Percentiles rank a stretch among this genome's conserved stretches.
Conservation (phyloP, 2,888 invertebrate genomes). For the Patella depressa region DNA sequence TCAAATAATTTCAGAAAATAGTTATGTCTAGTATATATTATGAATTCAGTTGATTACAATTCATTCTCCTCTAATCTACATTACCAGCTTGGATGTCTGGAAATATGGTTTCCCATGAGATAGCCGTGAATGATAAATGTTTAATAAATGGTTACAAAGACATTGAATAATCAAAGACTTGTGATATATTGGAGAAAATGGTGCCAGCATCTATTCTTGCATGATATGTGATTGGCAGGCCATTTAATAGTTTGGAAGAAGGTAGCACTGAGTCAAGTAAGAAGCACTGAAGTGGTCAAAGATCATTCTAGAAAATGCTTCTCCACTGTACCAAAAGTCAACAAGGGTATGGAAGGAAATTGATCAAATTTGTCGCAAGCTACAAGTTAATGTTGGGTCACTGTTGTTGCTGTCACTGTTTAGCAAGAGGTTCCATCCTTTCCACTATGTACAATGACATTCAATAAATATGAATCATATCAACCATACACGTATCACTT, state of each 20-base stretch:
- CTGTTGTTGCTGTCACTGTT: too few relatives aligned
- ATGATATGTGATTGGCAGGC: not conserved
- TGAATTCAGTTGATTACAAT: too few relatives aligned
- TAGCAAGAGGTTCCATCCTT: too few relatives aligned
- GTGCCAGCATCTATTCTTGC: conserved; percentile 1
- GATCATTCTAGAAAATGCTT: not conserved
- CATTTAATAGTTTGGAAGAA: not conserved
- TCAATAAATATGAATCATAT: too few relatives aligned
- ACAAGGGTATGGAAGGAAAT: not conserved
- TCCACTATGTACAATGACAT: too few relatives aligned
- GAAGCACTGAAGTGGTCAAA: not conserved
- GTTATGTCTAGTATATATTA: too few relatives aligned
- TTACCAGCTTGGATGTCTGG: too few relatives aligned
- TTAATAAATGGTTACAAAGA: not conserved
- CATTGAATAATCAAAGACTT: not conserved
- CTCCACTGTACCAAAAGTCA: not conserved
- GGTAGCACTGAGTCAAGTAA: not conserved
- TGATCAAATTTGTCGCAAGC: not conserved
- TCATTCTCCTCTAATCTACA: too few relatives aligned
- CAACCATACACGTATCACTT: too few relatives aligned
- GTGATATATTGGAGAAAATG: conserved; percentile 6
- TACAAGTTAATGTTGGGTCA: too few relatives aligned
- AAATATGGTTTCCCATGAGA: too few relatives aligned
- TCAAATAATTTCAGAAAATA: too few relatives aligned
- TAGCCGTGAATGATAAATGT: not conserved